Base-by-base conservation (phyloP, 2,113 vertebrate genomes). In the Brienomyrus longianalis region DNA sequence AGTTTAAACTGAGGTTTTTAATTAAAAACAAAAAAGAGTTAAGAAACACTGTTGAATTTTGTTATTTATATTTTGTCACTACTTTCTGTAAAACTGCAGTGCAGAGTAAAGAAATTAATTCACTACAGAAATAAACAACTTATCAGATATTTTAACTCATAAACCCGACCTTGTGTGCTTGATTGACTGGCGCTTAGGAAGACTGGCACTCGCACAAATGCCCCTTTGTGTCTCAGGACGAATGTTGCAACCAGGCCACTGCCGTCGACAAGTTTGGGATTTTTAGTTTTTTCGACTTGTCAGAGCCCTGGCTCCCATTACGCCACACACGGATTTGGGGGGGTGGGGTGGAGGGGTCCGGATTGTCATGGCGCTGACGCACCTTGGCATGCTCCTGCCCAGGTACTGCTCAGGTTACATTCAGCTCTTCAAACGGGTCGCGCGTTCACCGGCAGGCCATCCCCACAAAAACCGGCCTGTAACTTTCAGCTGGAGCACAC, bases 11-110 rank as follows among this genome's bases (percentile, higher is more conserved):
- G 92, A 95, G 92, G 88, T 94, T 94, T 95, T 95, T 93, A 95
- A 96, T 95, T 93, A 95, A 95, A 96, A 80, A 77, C 56, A 92
- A 92, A 95, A 94, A 94, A 94, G 91, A 94, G 31, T 59, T 87
- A 92, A 92, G 45, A 94, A 95, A 95, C 93, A 95, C 95, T 96
- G 95, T 95, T 95, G 95, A 94, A 96, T 94, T 96, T 95, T 95
- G 94, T 96, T 96, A 95, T 97, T 96, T 96, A 95, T 96, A 95
- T 96, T 96, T 96, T 95, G 94, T 94, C 95, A 95, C 94, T 89
- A 94, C 94, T 94, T 93, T 93, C 95, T 96, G 94, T 95, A 96
- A 96, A 95, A 93, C 95, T 96, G 94, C 95, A 95, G 96, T 95
- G 96, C 95, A 95, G 95, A 96, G 94, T 95, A 95, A 94, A 94